Conservation (phyloP, 2,888 invertebrate species). For the Tetranychus truncatus region DNA sequence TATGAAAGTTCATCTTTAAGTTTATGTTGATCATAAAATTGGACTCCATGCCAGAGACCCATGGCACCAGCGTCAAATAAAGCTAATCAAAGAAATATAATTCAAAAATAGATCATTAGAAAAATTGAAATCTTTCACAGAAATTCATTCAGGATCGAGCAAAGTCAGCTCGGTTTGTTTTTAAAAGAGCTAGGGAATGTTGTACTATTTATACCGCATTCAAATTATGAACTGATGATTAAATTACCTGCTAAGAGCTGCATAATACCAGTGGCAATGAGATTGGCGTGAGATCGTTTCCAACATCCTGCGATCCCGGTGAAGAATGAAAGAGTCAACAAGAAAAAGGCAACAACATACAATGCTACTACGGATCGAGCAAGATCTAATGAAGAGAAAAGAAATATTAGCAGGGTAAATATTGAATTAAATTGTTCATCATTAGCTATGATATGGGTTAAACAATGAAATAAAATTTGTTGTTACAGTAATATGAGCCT, state of each 20-base stretch:
- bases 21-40: conserved; percentile 85
- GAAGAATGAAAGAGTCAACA: conserved; percentile 81
- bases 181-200: neutral
- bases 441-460: too few species aligned
- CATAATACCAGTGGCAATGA: conserved; percentile 75
- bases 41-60: conserved; percentile 88
- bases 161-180: neutral
- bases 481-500: too few species aligned
- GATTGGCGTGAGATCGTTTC: conserved; percentile 79
- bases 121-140: neutral
- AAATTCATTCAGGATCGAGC: too few species aligned
- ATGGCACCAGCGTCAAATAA: conserved; percentile 76
- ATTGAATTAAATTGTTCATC: too few species aligned
- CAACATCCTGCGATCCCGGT: conserved; percentile 91
- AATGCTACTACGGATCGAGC: conserved; percentile 79
- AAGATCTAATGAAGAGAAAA: conserved; percentile 43
- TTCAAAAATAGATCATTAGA: neutral
- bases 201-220: neutral
- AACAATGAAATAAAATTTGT: too few species aligned
- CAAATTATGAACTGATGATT: neutral
- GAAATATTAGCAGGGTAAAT: neutral
- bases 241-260: conserved; percentile 70
- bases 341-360: conserved; percentile 75
- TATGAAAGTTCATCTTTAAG: conserved; percentile 77
- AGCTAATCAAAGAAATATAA: conserved; percentile 39